Evolutionary conservation across 2,797 vertebrate species (phyloP), one percentile per base, ranked within the genome.

Genomic region (Coreius guichenoti): DNA sequence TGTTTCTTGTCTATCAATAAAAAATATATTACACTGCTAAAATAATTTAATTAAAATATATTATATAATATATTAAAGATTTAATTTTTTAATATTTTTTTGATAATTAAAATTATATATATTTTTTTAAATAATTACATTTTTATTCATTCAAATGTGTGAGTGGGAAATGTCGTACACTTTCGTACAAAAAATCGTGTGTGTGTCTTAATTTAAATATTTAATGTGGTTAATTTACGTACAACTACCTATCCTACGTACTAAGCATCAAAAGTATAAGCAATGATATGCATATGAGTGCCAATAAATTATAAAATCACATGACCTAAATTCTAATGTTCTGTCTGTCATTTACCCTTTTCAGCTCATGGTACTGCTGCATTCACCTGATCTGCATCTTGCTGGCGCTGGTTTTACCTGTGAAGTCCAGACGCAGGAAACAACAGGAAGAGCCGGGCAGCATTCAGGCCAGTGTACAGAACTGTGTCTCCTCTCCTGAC

Each of bases 291-390:
- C 12, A 70, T n/a, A 72, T 6, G 21, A 31, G 26, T 54, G 26
- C 8, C 29, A 23, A 16, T 33, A 58, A 58, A 77, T n/a, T 3
- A 8, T 21, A 61, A 7, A 45, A 67, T 54, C 12, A 14, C 17
- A 31, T 2, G 21, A 26, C n/a, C 21, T 9, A 23, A 33, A 33
- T 39, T 72, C 63, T 70, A 16, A 78, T 23, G 31, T 29, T 8
- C 63, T 31, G 14, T 8, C n/a, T 74, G 12, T 58, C 14, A 16
- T 47, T 56, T 0, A 26, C 45, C 0, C 1, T 58, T 31, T 43
- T 75, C 79, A 99, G 98, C 91, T 98, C 97, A 86, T 99, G 98
- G 96, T 98, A 96, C 94, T 99, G 94, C 93, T 96, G 96, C 93
- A 92, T 99, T 90, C 98, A 99, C 88, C 74, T 98, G 84, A 88